Evolutionary conservation across 2,113 vertebrate genomes (phyloP).

Genomic region (Paradisaea rubra): DNA sequence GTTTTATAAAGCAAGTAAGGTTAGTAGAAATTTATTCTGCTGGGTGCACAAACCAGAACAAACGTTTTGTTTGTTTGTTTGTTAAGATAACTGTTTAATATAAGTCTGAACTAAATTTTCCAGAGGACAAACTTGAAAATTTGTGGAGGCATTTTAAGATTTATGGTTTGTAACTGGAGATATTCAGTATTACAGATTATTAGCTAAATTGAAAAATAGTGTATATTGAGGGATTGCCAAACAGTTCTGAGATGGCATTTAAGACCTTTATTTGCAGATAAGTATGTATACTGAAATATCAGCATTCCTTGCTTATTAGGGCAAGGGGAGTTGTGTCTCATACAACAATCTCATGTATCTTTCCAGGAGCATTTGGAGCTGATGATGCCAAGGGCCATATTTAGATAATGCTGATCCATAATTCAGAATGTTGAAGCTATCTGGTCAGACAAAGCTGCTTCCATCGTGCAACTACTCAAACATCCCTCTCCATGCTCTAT

Average conservation of each 20-base stretch:
- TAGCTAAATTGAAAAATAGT: neutral
- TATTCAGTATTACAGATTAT: neutral
- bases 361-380: neutral
- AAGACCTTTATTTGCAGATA: neutral
- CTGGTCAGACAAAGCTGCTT: neutral
- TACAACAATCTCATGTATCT: neutral
- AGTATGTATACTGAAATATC: neutral
- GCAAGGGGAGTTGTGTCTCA: neutral
- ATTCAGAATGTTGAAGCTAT: neutral
- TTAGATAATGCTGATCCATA: neutral
- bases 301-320: neutral
- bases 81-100: neutral
- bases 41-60: neutral
- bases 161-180: neutral
- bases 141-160: neutral
- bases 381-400: neutral
- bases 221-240: neutral
- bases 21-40: neutral
- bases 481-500: neutral
- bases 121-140: neutral
- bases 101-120: neutral
- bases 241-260: neutral
- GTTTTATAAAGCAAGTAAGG: neutral
- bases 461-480: neutral
- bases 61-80: neutral